Evolutionary conservation across 2,888 invertebrate species (phyloP).

Genomic region (Ectobius pallidus): DNA sequence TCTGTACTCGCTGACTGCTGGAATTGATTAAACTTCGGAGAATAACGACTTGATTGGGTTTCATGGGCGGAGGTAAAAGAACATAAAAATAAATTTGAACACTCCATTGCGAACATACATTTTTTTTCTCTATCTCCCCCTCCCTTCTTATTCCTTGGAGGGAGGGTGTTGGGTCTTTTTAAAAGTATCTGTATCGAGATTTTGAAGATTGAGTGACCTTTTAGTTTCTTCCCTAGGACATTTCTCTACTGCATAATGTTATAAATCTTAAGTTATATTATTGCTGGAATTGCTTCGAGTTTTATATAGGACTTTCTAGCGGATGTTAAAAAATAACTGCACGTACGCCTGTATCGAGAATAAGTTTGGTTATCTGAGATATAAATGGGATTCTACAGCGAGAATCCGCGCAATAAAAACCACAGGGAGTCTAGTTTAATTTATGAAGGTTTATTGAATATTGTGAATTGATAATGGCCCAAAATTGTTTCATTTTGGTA

Average conservation of each 20-base stretch:
- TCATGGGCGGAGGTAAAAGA: constrained; percentile 42
- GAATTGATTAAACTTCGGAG: constrained; percentile 42
- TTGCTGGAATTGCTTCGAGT: not conserved
- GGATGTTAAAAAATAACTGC: not conserved
- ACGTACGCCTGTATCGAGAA: not conserved
- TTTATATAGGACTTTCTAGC: not conserved
- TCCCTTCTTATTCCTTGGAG: not conserved
- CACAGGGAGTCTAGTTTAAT: too few species aligned
- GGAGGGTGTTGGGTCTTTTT: constrained; percentile 14
- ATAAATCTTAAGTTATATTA: constrained; percentile 10
- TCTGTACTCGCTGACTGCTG: constrained; percentile 12
- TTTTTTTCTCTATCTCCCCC: not conserved
- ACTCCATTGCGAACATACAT: constrained; percentile 30
- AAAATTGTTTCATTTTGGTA: too few species aligned
- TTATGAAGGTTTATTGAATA: too few species aligned
- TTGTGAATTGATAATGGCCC: too few species aligned
- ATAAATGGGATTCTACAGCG: not conserved
- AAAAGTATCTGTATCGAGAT: constrained; percentile 1
- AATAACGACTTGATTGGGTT: constrained; percentile 43
- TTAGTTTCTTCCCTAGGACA: not conserved
- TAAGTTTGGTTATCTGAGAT: not conserved
- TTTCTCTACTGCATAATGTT: constrained; percentile 7
- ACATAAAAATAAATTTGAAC: constrained; percentile 43
- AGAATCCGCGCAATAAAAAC: too few species aligned
- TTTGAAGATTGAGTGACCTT: constrained; percentile 24